Conservation (phyloP, 2,888 invertebrate species). For the Luperina nickerlii region DNA sequence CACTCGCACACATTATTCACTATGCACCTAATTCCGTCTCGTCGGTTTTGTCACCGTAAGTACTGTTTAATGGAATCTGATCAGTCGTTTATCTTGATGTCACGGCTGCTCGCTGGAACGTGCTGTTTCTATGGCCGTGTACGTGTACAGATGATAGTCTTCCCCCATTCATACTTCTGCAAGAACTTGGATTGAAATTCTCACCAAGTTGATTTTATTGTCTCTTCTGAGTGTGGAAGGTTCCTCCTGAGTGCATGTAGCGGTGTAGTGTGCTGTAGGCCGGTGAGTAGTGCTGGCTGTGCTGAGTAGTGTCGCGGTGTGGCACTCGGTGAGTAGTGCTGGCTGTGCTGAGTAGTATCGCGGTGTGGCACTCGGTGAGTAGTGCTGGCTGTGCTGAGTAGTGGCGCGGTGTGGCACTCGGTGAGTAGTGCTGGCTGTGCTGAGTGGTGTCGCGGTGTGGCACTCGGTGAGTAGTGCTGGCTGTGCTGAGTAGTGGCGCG, state of each 20-base stretch:
- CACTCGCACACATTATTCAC: conserved; percentile 69
- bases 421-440: background rate
- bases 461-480: background rate
- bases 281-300: background rate
- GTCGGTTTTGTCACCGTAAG: conserved; percentile 40
- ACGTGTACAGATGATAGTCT: conserved; percentile 2
- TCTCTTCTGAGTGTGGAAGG: conserved; percentile 3
- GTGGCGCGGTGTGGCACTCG: background rate
- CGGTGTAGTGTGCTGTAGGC: background rate
- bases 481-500: background rate
- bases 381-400: background rate
- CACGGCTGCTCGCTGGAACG: conserved; percentile 19
- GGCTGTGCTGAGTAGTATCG: conserved; percentile 2
- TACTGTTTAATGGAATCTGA: conserved; percentile 53
- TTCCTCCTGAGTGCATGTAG: background rate
- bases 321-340: background rate
- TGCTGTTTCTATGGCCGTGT: conserved; percentile 11
- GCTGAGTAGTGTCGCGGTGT: conserved; percentile 5
- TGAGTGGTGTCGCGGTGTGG: conserved; percentile 4
- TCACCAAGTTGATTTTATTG: background rate
- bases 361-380: background rate
- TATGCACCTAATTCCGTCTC: conserved; percentile 52
- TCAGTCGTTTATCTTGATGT: conserved; percentile 57
- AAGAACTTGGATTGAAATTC: conserved; percentile 14
- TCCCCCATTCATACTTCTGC: conserved; percentile 42